phyloP scores from a whole-genome alignment of 2,888 invertebrate species.

The Ceriagrion tenellum region DNA sequence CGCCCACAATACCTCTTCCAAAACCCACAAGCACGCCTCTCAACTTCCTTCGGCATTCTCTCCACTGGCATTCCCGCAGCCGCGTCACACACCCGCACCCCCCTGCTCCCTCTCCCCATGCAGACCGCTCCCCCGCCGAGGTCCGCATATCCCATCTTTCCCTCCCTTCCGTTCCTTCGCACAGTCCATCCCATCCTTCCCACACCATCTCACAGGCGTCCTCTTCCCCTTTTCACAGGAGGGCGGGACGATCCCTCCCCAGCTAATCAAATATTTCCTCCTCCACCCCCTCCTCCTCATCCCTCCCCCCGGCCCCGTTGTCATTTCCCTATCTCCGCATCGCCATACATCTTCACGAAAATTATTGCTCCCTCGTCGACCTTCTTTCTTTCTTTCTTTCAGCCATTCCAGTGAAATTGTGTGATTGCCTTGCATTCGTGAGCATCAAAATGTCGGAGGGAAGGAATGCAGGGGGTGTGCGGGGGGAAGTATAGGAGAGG shows the following conservation, averaged over 20 bases:
- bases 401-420: conserved; percentile 61
- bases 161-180: conserved; percentile 22
- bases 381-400: conserved; percentile 65
- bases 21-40: neutral
- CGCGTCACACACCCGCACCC: neutral
- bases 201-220: neutral
- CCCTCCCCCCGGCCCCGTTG: neutral
- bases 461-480: neutral
- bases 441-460: conserved; percentile 35
- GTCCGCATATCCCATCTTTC: neutral
- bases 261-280: conserved; percentile 54
- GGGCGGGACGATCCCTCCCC: neutral
- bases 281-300: neutral
- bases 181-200: conserved; percentile 30
- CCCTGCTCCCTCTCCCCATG: neutral
- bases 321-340: conserved; percentile 64
- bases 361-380: conserved; percentile 60
- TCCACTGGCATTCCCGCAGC: neutral
- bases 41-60: neutral
- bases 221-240: neutral
- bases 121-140: conserved; percentile 22
- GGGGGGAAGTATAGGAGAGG: neutral
- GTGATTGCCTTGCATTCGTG: conserved; percentile 57
- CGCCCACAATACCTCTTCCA: neutral
- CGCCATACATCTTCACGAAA: conserved; percentile 60